Evolutionary conservation across 2,797 vertebrate species (phyloP), one percentile per base, ranked within the genome.

Genomic region (Etheostoma perlongum): DNA sequence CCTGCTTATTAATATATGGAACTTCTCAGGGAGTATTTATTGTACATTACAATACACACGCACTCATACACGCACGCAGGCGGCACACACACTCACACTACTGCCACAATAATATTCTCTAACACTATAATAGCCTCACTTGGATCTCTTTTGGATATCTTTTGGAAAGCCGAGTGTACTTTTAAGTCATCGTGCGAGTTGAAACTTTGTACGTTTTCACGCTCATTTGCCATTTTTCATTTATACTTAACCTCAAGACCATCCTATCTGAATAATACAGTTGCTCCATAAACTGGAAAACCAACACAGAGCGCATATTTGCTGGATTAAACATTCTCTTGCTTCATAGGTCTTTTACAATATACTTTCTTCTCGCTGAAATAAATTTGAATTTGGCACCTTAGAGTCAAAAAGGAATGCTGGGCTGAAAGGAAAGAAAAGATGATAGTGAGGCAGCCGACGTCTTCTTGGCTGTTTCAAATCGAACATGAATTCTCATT

Each of bases 401-500:
- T 72, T 51, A 0, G 76, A 88, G 80, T 89, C 78, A 78, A 86
- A 89, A 53, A 68, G 62, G 33, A 87, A 79, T 69, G 55, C 8
- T 11, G n/a, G 40, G 71, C 52, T 79, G 76, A 80, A 77, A 83
- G 72, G 67, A 87, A 70, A 9, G 55, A 81, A 79, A 77, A 77
- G 66, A 83, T 74, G 80, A 90, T 80, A 80, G 88, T 2, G 70
- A 75, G 66, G 78, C 70, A 74, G 67, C 54, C 65, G 63, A 67
- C 57, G 13, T 87, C 77, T 83, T 64, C 74, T 64, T 54, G 84
- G 73, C 67, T 83, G 72, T 84, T 85, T 74, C 62, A 86, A 87
- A 90, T 75, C 74, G 74, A 89, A 89, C 87, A 81, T 79, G 74
- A 85, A 87, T 92, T 90, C 87, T 93, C 86, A 91, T 93, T 88